Evolutionary conservation across 1,140 invertebrate genomes (phyloP), one percentile per base, ranked within the genome.

Genomic region (Drosophila obscura): DNA sequence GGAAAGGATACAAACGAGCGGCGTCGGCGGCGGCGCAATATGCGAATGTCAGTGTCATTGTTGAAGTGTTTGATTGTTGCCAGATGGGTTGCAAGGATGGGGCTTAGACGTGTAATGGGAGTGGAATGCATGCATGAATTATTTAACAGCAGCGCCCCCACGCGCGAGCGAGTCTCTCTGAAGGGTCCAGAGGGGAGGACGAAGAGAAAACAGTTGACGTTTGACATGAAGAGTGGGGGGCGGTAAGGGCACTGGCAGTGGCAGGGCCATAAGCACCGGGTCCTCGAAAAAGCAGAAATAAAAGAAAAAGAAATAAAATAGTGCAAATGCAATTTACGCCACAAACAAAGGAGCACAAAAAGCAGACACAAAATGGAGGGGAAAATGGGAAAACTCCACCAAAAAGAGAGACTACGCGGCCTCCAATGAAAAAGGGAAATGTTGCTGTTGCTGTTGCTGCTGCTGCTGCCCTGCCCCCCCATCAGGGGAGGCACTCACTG

Each of bases 101-200:
- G 31, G 24, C 16, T 8, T 13, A 66, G 19, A 59, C 41, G 15
- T 15, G 24, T 50, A 41, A 19, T 48, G 15, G 22, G 28, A 41
- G 28, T 19, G 41, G 35, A 63, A 74, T 60, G 73, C 57, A 75
- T 65, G 61, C 61, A 66, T 75, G 73, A 75, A 75, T 72, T 72
- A 75, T 75, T 75, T 75, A 75, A 55, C 61, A 75, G 67, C 41
- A 57, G 16, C 26, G 11, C 35, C 24, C 41, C 5, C 15, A 11
- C 13, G 5, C 26, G 22, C 8, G 57, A 24, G 31, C 19, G 11
- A 39, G 35, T 39, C 35, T 13, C 44, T 48, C 26, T 60, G 26
- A 60, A 41, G 26, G 28, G 44, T 13, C 24, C 13, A 16, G 50
- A 6, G 28, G 15, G 28, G 13, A n/a, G 50, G 35, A 13, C 31